Evolutionary conservation across 2,888 invertebrate species (phyloP).

Genomic region (Drosophila melanosoma): DNA sequence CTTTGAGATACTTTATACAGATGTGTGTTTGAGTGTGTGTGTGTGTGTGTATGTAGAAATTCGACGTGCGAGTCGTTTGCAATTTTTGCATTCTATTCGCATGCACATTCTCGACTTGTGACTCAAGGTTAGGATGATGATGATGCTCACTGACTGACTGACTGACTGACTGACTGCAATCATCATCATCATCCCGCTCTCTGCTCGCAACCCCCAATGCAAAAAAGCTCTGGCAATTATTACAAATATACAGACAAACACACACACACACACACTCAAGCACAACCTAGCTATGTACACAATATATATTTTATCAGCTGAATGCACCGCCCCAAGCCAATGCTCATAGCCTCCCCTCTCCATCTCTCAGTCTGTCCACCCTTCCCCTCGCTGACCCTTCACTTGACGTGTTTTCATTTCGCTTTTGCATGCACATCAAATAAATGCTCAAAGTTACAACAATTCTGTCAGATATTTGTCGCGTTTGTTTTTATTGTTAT

Average conservation of each 20-base stretch:
- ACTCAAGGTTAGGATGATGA: slow-evolving; percentile 73
- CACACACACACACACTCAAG: slow-evolving; percentile 13
- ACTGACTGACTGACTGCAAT: slow-evolving; percentile 15
- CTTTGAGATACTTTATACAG: slow-evolving; percentile 33
- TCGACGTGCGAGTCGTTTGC: slow-evolving; percentile 30
- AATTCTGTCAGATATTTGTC: slow-evolving; percentile 55
- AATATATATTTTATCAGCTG: slow-evolving; percentile 67
- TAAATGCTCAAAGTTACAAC: slow-evolving; percentile 62
- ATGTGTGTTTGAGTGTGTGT: neutral
- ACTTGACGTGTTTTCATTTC: slow-evolving; percentile 66
- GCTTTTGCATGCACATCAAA: slow-evolving; percentile 73
- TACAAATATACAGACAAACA: slow-evolving; percentile 28
- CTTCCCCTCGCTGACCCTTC: slow-evolving; percentile 27
- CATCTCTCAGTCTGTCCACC: neutral
- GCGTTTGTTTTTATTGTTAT: slow-evolving; percentile 31
- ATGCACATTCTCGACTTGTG: slow-evolving; percentile 76
- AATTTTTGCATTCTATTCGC: slow-evolving; percentile 65
- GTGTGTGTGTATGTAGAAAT: slow-evolving; percentile 10
- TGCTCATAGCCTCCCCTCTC: neutral
- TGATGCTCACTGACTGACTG: slow-evolving; percentile 48
- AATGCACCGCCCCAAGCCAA: slow-evolving; percentile 22
- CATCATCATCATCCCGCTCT: neutral
- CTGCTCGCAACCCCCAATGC: neutral
- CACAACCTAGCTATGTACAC: slow-evolving; percentile 40
- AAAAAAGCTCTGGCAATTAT: slow-evolving; percentile 57